Evolutionary conservation across 2,888 invertebrate genomes (phyloP).

Genomic region (Elysia crispata): DNA sequence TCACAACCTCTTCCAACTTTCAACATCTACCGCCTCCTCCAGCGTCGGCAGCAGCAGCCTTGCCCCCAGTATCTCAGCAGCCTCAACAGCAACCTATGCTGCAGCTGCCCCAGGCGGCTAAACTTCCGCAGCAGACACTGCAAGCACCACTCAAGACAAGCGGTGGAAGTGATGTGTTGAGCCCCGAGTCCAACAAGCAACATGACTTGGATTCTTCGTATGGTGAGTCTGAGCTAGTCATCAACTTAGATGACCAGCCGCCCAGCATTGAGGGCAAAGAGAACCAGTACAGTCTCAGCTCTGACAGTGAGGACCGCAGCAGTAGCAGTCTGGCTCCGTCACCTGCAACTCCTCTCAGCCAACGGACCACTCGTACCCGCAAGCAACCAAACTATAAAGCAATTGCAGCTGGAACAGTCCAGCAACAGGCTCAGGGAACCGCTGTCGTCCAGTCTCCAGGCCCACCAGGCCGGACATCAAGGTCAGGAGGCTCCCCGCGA

Average conservation of each 20-base stretch:
- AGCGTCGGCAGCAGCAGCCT: too few species aligned
- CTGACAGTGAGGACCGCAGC: slow-evolving; percentile 49
- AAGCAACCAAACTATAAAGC: slow-evolving; percentile 66
- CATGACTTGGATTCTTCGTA: slow-evolving; percentile 52
- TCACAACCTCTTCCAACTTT: neutral
- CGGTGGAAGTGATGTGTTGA: slow-evolving; percentile 41
- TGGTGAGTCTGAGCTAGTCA: slow-evolving; percentile 52
- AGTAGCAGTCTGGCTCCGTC: slow-evolving; percentile 29
- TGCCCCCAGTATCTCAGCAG: neutral
- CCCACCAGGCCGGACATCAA: slow-evolving; percentile 38
- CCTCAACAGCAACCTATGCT: neutral
- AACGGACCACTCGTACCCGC: slow-evolving; percentile 59
- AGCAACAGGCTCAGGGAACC: slow-evolving; percentile 42
- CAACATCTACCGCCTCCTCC: too few species aligned
- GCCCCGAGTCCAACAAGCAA: slow-evolving; percentile 49
- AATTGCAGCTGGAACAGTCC: slow-evolving; percentile 57
- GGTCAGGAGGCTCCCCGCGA: slow-evolving; percentile 56
- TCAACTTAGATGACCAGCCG: slow-evolving; percentile 53
- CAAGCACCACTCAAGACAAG: neutral
- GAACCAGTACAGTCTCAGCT: slow-evolving; percentile 48
- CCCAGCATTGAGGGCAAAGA: slow-evolving; percentile 51
- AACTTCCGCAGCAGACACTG: neutral
- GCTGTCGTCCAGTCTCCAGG: too few species aligned
- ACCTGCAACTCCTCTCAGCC: slow-evolving; percentile 46
- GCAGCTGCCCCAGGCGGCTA: neutral